Evolutionary conservation across 2,888 invertebrate species (phyloP), one percentile per base, ranked within the genome.

Genomic region (Ptilodon capucinus): DNA sequence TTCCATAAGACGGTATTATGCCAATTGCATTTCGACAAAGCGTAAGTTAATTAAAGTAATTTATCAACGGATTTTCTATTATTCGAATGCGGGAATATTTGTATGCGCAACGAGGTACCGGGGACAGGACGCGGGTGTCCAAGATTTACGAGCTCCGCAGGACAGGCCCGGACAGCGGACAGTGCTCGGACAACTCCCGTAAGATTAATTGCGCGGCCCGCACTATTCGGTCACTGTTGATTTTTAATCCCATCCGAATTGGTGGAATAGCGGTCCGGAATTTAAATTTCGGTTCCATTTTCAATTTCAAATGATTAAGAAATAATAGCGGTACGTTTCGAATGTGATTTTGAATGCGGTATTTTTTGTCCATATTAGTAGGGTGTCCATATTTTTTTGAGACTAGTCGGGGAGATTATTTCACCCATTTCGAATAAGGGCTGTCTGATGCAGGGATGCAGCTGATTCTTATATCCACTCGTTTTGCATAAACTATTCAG

Each of bases 121-220:
- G 39, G 39, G 70, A 71, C 71, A 70, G 79, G 76, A 76, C 77
- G 70, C 79, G 79, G 78, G 80, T 80, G 80, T 74, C 61, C 78
- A 75, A 81, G 81, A 83, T 83, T 83, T 82, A 83, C 79, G 75
- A 64, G 57, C 60, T 56, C 55, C 43, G 52, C 63, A 62, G 75
- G 75, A 76, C 76, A 68, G 59, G 61, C 68, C 74, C 64, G 72
- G 72, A 70, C 71, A 70, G 70, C 71, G 75, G 77, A 76, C 79
- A 76, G 69, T 60, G 76, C 66, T 69, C 71, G 74, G 77, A 76
- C 79, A 77, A 76, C 71, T 75, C 71, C 74, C 65, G 73, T 65
- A 81, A 85, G 84, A 86, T 86, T 86, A 86, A 86, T 86, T 76
- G 80, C 79, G 60, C 41, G 55, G 60, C 62, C 61, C 67, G 64